Base-by-base conservation (phyloP, 1,140 invertebrate genomes). In the Chelonus insularis region DNA sequence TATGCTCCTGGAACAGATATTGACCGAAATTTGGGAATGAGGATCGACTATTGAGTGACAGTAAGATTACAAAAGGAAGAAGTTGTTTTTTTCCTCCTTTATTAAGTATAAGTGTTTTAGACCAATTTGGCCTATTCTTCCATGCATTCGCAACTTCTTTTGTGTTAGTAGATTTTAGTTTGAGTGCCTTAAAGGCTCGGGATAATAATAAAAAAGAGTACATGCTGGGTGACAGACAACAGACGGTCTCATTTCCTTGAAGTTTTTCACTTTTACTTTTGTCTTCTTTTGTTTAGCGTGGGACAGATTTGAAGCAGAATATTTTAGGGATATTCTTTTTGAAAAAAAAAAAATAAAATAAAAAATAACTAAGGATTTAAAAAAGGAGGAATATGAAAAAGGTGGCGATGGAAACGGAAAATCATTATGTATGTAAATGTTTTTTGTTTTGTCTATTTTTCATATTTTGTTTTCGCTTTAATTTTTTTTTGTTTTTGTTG, bases 1-100 rank as follows among this genome's bases (percentile, higher is more conserved):
- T 81, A 82, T 82, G 77, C 80, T 81, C 77, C 80, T 82, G 78
- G 77, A 82, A 81, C 79, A 82, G 70, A 82, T 74, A 81, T 78
- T 63, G 72, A 73, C 68, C 74, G 78, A 82, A 78, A 72, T 73
- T 73, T 76, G 75, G 71, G 60, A 55, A 63, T 65, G 69, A 80
- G 73, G 78, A 77, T 70, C 67, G 66, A 68, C 64, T 60, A 56
- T 63, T 60, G 32, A 57, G 16, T 60, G 41, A 20, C 18, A 45
- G 21, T 29, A 36, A 48, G 16, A 18, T 34, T 18, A 47, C 12
- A 37, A 36, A 34, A 48, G 29, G 21, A 32, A 48, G 4, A 18
- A 29, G 25, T 29, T 29, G 25, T 7, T 29, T 29, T 29, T 29
- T 29, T 29, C 25, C 25, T 29, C 25, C 25, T 29, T 29, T 7